Base-by-base conservation (phyloP, 2,888 invertebrate genomes). In the Chloromyia formosa region DNA sequence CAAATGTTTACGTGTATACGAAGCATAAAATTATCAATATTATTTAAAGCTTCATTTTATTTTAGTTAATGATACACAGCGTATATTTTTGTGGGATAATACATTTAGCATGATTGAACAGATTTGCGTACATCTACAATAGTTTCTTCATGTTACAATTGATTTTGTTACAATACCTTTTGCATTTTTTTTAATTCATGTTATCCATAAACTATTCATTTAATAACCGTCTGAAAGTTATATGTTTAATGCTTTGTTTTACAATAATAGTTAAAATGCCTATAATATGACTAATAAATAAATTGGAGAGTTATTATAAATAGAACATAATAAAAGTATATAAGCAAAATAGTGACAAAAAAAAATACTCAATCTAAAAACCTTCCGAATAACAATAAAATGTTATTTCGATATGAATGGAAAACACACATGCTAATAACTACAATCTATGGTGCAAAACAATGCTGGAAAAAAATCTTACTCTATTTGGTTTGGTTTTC, bases 11-110 rank as follows among this genome's bases (percentile, higher is more conserved):
- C n/a, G n/a, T n/a, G n/a, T n/a, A n/a, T n/a, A n/a, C n/a, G n/a
- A n/a, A n/a, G n/a, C n/a, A n/a, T n/a, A n/a, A n/a, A n/a, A n/a
- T n/a, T n/a, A n/a, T n/a, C 23, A 18, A 18, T 7, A 35, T 71
- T 71, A 71, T 58, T 71, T 71, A 71, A 71, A 71, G 71, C 71
- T 71, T 71, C 53, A 20, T 35, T 54, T 71, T 56, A 53, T n/a
- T 71, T 27, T 56, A 56, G 35, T 40, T 71, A 58, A 56, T 71
- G 58, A 40, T 71, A 71, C 40, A 56, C 58, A 49, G 53, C 68
- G 49, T 68, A 68, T 68, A 68, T 80, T 80, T 79, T 81, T 78
- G n/a, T 80, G 77, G 79, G 81, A 82, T 82, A 82, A 82, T 82
- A 83, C 82, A 82, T 81, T 82, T 81, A 81, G 80, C 80, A 35